phyloP scores from a whole-genome alignment of 2,888 invertebrate species.

The Mesoligia furuncula region DNA sequence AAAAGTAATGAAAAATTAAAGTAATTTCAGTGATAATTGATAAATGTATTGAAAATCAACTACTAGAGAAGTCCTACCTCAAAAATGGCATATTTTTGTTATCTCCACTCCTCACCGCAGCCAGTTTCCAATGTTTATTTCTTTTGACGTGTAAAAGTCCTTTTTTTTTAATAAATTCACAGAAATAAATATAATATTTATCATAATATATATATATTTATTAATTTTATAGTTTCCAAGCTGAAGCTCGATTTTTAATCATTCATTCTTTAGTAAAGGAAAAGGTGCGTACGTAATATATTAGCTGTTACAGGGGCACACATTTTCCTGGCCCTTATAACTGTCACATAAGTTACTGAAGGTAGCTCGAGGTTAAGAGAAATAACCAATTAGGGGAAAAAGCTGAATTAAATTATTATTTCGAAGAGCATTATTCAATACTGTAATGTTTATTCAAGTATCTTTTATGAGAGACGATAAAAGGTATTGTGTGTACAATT shows the following conservation, averaged over 20 bases:
- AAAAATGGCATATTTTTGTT: neutral
- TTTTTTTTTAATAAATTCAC: neutral
- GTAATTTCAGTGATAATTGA: too few species aligned
- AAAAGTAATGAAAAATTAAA: neutral
- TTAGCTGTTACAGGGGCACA: conserved; percentile 36
- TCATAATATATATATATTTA: too few species aligned
- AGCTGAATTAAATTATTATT: conserved; percentile 1
- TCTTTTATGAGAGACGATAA: neutral
- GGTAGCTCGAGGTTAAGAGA: conserved; percentile 3
- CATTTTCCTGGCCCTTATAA: conserved; percentile 47
- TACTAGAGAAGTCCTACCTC: neutral
- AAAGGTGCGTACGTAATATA: conserved; percentile 43
- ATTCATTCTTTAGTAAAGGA: conserved; percentile 9
- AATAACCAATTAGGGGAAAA: conserved; percentile 7
- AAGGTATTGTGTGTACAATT: neutral
- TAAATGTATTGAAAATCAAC: neutral
- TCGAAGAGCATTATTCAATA: neutral
- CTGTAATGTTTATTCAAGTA: neutral
- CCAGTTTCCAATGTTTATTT: neutral
- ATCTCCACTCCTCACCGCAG: too few species aligned
- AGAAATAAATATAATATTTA: neutral
- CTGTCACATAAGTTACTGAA: conserved; percentile 52
- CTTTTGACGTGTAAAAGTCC: neutral
- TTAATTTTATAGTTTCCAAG: neutral
- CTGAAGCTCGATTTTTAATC: conserved; percentile 1